phyloP scores from a whole-genome alignment of 2,797 vertebrate species.

The Trachurus trachurus region DNA sequence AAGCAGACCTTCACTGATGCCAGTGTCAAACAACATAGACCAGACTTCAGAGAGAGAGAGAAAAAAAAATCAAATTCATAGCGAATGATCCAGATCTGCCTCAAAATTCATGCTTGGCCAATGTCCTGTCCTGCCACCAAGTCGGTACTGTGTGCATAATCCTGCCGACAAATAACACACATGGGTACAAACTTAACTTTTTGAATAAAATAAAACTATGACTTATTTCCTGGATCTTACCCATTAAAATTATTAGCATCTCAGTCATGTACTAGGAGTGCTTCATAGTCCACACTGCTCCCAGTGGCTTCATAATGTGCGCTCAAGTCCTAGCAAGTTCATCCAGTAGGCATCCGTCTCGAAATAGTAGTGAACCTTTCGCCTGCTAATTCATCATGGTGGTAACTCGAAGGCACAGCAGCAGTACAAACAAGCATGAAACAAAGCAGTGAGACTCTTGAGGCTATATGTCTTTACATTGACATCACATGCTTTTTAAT shows the following conservation, averaged over 20 bases:
- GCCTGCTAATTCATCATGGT: slow-evolving; percentile 42
- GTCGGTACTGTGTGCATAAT: too few species aligned
- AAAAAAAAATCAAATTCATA: too few species aligned
- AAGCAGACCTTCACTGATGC: background rate
- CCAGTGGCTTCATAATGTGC: slow-evolving; percentile 15
- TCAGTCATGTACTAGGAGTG: background rate
- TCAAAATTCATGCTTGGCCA: too few species aligned
- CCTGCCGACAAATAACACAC: background rate
- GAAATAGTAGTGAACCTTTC: slow-evolving; percentile 44
- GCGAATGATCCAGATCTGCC: too few species aligned
- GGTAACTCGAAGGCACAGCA: slow-evolving; percentile 28
- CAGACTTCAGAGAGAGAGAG: too few species aligned
- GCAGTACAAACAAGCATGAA: slow-evolving; percentile 40
- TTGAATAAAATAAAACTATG: too few species aligned
- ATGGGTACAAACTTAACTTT: background rate
- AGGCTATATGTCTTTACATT: slow-evolving; percentile 45
- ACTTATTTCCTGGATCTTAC: background rate
- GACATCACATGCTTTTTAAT: slow-evolving; percentile 55
- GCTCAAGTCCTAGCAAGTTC: slow-evolving; percentile 34
- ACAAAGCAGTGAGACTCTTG: slow-evolving; percentile 25
- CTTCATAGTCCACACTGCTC: slow-evolving; percentile 11
- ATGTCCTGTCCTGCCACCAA: too few species aligned
- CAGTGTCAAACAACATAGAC: too few species aligned
- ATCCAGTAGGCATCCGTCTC: slow-evolving; percentile 55
- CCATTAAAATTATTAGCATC: background rate